Percentiles rank a stretch among this genome's conserved stretches.
Evolutionary conservation across 2,113 vertebrate species (phyloP).

Genomic region (Sus scrofa): DNA sequence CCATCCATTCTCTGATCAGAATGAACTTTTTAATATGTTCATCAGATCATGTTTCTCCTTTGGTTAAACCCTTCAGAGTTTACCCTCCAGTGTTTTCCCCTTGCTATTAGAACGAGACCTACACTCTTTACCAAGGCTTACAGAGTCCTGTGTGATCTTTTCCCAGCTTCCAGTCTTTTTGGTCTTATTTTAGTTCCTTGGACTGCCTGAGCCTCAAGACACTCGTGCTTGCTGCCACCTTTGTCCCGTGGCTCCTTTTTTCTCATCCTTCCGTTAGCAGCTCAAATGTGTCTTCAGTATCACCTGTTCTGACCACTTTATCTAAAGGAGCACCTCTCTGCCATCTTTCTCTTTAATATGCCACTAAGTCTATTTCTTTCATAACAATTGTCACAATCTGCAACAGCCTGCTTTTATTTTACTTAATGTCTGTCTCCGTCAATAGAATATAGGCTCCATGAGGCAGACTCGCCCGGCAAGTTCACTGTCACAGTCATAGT

Average conservation of each 20-base stretch:
- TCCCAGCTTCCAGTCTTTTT: background rate
- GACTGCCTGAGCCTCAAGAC: background rate
- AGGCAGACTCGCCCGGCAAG: background rate
- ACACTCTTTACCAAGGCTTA: background rate
- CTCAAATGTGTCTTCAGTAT: background rate
- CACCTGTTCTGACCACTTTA: background rate
- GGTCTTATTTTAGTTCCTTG: background rate
- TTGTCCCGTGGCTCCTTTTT: background rate
- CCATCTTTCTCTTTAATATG: background rate
- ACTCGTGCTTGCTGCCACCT: background rate
- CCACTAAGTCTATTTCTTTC: background rate
- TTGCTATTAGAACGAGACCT: background rate
- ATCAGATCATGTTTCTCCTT: background rate
- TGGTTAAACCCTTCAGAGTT: background rate
- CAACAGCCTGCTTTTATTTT: background rate
- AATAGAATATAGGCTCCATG: background rate
- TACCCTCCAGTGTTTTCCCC: background rate
- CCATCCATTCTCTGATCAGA: background rate
- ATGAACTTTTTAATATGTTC: background rate
- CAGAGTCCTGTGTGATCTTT: fast-evolving
- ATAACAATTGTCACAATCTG: background rate
- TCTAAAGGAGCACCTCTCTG: background rate
- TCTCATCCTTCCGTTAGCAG: background rate
- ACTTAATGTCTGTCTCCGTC: background rate
- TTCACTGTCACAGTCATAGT: background rate